Percentiles rank a stretch among this genome's conserved stretches.
Conservation (phyloP, 2,888 invertebrate species). For the Escarpia spicata region DNA sequence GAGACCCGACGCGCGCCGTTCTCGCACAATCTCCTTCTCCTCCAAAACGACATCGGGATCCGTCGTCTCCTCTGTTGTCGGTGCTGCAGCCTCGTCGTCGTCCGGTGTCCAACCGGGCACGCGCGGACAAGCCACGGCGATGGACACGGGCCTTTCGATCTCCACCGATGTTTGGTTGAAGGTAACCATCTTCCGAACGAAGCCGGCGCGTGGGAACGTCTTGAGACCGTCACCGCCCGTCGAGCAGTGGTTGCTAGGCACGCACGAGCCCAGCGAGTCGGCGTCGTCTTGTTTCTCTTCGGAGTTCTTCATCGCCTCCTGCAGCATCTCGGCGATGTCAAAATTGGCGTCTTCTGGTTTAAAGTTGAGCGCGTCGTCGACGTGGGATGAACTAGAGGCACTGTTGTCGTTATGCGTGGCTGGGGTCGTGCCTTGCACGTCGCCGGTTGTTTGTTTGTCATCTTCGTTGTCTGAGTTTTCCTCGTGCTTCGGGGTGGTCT, state of each 20-base stretch:
- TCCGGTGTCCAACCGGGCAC: background rate
- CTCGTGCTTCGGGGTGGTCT: background rate
- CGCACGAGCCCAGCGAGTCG: background rate
- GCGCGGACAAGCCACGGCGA: background rate
- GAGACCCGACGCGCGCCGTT: background rate
- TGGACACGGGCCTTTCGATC: background rate
- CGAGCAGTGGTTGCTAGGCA: background rate
- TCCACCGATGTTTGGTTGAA: constrained; percentile 6
- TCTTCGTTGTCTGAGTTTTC: background rate
- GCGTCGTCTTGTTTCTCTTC: background rate
- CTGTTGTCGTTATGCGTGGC: background rate
- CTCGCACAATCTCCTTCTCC: background rate
- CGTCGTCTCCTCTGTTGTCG: background rate
- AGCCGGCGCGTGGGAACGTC: constrained; percentile 10
- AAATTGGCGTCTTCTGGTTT: constrained; percentile 6
- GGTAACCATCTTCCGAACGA: background rate
- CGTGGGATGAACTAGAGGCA: background rate
- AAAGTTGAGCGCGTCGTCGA: background rate
- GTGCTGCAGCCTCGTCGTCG: background rate
- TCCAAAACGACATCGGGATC: background rate
- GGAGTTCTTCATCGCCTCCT: background rate
- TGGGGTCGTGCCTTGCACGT: background rate
- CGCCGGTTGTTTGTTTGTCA: background rate
- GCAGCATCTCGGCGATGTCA: background rate
- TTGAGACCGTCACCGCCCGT: background rate